phyloP scores from a whole-genome alignment of 2,797 vertebrate genomes.

The Siniperca obscura region DNA sequence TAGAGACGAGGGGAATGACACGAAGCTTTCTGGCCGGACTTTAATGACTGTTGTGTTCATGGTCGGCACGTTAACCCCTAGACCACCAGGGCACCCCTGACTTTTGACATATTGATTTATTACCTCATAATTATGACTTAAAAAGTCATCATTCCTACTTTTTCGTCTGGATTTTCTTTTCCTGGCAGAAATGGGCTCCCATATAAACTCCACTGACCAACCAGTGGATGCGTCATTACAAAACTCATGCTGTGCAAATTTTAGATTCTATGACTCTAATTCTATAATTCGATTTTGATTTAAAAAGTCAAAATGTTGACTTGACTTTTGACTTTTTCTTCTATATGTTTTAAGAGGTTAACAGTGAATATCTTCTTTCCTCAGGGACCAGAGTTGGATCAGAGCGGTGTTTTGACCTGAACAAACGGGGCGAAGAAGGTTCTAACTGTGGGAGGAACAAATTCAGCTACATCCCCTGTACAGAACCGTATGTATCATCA shows the following conservation, averaged over 20 bases:
- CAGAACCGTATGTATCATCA: conserved; percentile 74
- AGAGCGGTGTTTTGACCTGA: conserved; percentile 84
- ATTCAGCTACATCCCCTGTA: conserved; percentile 77
- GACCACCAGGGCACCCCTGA: no score
- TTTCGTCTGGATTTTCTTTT: not conserved
- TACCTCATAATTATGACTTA: not conserved
- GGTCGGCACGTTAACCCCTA: no score
- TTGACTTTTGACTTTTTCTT: not conserved
- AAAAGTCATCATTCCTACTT: not conserved
- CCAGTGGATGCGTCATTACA: not conserved
- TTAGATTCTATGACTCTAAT: not conserved
- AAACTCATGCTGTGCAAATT: not conserved
- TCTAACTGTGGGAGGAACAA: conserved; percentile 80
- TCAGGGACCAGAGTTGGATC: conserved; percentile 81
- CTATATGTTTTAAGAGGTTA: not conserved
- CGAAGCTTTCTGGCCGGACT: no score
- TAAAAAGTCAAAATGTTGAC: no score
- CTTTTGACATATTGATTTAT: no score
- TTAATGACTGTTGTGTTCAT: no score
- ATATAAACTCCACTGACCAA: not conserved
- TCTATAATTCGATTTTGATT: no score
- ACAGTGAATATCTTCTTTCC: conserved; percentile 15
- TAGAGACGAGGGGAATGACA: no score
- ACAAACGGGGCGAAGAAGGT: conserved; percentile 74
- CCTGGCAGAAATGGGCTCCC: not conserved